Conservation (phyloP, 2,113 vertebrate genomes). For the Rhegmatorhina hoffmannsi region DNA sequence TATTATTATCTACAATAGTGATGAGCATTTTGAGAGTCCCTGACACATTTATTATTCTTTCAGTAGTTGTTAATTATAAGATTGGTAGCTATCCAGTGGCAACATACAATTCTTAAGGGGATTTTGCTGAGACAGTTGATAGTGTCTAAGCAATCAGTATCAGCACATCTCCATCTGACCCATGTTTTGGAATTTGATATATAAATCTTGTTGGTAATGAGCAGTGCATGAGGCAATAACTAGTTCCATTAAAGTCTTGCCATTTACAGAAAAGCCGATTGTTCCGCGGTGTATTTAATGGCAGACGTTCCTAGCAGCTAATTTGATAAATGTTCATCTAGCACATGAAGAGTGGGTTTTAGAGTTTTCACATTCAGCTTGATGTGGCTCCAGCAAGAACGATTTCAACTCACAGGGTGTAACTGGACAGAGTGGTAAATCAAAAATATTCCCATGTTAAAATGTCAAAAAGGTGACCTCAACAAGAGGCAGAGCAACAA, state of each 20-base stretch:
- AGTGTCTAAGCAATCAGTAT: slow-evolving; percentile 3
- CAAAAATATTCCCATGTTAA: neutral
- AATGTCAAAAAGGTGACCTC: neutral
- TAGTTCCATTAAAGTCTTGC: slow-evolving; percentile 15
- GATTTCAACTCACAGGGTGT: neutral
- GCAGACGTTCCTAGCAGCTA: slow-evolving; percentile 18
- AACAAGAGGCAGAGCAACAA: neutral
- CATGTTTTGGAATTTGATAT: slow-evolving; percentile 32
- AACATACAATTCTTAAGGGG: neutral
- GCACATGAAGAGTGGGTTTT: neutral
- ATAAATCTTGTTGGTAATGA: slow-evolving; percentile 31
- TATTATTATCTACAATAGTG: neutral
- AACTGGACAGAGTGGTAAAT: neutral
- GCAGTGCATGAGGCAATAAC: slow-evolving; percentile 27
- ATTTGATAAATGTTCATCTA: slow-evolving; percentile 37
- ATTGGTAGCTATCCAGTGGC: neutral
- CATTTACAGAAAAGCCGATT: slow-evolving; percentile 35
- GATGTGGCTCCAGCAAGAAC: slow-evolving; percentile 35
- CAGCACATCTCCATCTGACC: slow-evolving; percentile 17
- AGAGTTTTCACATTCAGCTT: slow-evolving; percentile 2
- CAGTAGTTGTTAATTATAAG: slow-evolving; percentile 37
- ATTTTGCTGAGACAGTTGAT: slow-evolving; percentile 38
- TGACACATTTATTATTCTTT: slow-evolving; percentile 36
- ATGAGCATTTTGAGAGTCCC: neutral
- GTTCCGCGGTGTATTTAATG: slow-evolving; percentile 6